A percentile compares a stretch with the other conserved stretches of the same genome.
Evolutionary conservation across 2,797 vertebrate genomes (phyloP).

Genomic region (Kryptolebias ocellatus): DNA sequence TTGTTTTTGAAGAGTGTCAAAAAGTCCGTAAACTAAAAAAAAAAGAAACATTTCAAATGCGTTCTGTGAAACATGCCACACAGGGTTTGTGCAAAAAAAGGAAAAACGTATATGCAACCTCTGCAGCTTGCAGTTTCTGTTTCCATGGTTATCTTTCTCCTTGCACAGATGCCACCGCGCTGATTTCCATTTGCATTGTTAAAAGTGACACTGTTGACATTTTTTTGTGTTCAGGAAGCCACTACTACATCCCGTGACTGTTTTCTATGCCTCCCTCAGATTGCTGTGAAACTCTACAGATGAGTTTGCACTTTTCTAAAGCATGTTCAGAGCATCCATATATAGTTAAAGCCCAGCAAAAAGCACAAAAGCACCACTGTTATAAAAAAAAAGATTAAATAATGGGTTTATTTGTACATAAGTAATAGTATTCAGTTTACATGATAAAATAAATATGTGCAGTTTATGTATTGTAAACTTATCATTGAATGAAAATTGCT

Average conservation of each 20-base stretch:
- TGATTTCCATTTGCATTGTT: conserved; percentile 10
- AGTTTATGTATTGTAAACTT: conserved; percentile 36
- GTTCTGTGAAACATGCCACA: conserved; percentile 23
- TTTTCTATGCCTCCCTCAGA: conserved; percentile 45
- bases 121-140: conserved; percentile 26
- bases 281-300: conserved; percentile 12
- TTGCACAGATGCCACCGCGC: conserved; percentile 2
- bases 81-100: conserved; percentile 20
- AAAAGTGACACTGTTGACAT: conserved; percentile 14
- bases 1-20: conserved; percentile 18
- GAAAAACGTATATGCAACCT: conserved; percentile 31
- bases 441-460: conserved; percentile 32
- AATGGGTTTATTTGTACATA: conserved; percentile 30
- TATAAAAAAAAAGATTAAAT: conserved; percentile 11
- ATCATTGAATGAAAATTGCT: conserved; percentile 23
- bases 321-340: conserved; percentile 33
- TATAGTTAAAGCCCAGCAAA: conserved; percentile 45
- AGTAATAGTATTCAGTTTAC: conserved; percentile 32
- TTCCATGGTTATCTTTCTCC: conserved; percentile 18
- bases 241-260: conserved; percentile 38
- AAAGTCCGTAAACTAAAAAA: conserved; percentile 1
- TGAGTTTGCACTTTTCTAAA: conserved; percentile 27
- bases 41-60: neutral
- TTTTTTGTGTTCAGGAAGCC: conserved; percentile 53
- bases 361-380: conserved; percentile 8